Conservation (phyloP, 2,888 invertebrate species). For the Erebia aethiops region DNA sequence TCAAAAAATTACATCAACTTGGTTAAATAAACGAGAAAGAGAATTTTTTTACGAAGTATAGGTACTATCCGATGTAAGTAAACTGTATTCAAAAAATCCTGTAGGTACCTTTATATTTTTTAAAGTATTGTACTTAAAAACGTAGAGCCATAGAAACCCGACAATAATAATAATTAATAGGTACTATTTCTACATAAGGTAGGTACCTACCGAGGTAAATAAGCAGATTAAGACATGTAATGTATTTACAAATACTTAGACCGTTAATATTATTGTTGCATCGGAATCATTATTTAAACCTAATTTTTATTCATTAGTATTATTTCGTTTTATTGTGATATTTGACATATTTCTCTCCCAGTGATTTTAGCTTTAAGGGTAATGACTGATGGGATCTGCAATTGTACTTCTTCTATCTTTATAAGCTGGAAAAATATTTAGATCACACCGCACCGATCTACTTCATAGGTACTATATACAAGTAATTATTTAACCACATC, state of each 20-base stretch:
- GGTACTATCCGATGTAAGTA: no score
- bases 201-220: constrained; percentile 21
- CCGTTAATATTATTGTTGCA: constrained; percentile 60
- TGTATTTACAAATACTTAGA: constrained; percentile 53
- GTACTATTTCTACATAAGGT: constrained; percentile 35
- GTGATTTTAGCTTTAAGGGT: constrained; percentile 9
- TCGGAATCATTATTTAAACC: constrained; percentile 44
- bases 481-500: no score
- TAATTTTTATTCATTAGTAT: constrained; percentile 34
- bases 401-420: constrained; percentile 6
- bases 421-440: neutral
- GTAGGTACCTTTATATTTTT: no score
- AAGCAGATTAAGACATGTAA: constrained; percentile 43
- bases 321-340: constrained; percentile 37
- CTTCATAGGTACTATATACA: no score
- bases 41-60: no score
- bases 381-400: neutral
- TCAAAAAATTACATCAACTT: no score
- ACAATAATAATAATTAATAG: no score
- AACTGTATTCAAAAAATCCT: no score
- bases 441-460: neutral
- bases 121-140: neutral
- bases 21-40: no score
- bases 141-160: constrained; percentile 1
- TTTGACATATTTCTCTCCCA: constrained; percentile 38